These are phyloP conservation scores for Blera fallax DNA, from an alignment of 2,888 invertebrate genomes.

Conservation along the genomic window DNA sequence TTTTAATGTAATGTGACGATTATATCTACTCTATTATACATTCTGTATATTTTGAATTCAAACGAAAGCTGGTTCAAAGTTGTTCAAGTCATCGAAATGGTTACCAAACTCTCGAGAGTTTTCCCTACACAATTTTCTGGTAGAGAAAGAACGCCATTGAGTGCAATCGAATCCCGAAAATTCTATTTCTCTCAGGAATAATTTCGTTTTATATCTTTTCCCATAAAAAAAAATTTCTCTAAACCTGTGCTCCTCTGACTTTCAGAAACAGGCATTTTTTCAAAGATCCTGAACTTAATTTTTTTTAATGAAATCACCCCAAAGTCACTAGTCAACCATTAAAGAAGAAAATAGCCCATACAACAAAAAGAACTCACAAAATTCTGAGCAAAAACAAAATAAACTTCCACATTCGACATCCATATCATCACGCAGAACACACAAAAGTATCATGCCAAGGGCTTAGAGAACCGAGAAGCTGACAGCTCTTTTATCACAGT, in stretches of 20 bases:
- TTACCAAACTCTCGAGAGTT: too few relatives aligned
- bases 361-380: not conserved
- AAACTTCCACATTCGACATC: slow-evolving; percentile 25
- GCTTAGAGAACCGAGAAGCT: slow-evolving; percentile 9
- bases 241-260: not conserved
- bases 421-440: not conserved
- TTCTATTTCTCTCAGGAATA: too few relatives aligned
- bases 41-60: too few relatives aligned
- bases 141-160: too few relatives aligned
- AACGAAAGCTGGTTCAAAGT: too few relatives aligned
- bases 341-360: slow-evolving; percentile 12
- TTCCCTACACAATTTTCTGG: too few relatives aligned
- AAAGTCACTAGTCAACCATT: slow-evolving; percentile 18
- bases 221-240: not conserved
- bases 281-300: not conserved
- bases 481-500: slow-evolving; percentile 11
- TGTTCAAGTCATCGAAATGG: too few relatives aligned
- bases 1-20: too few relatives aligned
- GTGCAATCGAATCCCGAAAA: too few relatives aligned
- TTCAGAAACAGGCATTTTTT: not conserved
- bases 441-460: not conserved
- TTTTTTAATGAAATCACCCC: slow-evolving; percentile 5
- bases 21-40: too few relatives aligned
- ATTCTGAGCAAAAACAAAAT: not conserved
- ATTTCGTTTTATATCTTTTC: not conserved